These are phyloP conservation scores for Esox niger DNA, from an alignment of 2,113 vertebrate genomes.

Conservation along the genomic window DNA sequence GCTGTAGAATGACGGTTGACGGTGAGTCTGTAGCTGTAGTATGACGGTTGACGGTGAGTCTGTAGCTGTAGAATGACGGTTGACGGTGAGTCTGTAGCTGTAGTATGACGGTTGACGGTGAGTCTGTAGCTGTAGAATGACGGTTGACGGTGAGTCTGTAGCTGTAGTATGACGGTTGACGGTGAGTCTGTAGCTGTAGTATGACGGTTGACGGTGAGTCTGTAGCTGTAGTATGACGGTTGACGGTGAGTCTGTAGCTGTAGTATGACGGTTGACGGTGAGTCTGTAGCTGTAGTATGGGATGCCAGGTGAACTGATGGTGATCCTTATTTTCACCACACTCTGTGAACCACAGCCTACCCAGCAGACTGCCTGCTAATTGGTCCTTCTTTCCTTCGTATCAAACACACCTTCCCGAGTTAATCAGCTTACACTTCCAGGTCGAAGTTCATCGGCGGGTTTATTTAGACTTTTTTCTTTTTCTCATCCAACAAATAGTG, in stretches of 20 bases:
- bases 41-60: constrained; percentile 76
- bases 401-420: constrained; percentile 62
- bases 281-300: no score
- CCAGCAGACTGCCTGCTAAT: constrained; percentile 65
- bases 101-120: constrained; percentile 73
- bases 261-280: constrained; percentile 62
- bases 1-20: constrained; percentile 62
- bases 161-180: constrained; percentile 66
- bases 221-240: constrained; percentile 66
- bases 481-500: constrained; percentile 44
- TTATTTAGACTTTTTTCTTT: constrained; percentile 22
- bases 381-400: constrained; percentile 70
- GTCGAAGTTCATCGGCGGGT: constrained; percentile 57
- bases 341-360: constrained; percentile 53
- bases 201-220: constrained; percentile 55
- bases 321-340: constrained; percentile 69
- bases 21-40: no score
- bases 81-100: no score
- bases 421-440: constrained; percentile 70
- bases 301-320: constrained; percentile 60
- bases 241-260: constrained; percentile 73
- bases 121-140: constrained; percentile 68
- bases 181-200: constrained; percentile 74
- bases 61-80: constrained; percentile 61
- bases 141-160: no score